Evolutionary conservation across 2,888 invertebrate genomes (phyloP).

Genomic region (Leptothorax acervorum): DNA sequence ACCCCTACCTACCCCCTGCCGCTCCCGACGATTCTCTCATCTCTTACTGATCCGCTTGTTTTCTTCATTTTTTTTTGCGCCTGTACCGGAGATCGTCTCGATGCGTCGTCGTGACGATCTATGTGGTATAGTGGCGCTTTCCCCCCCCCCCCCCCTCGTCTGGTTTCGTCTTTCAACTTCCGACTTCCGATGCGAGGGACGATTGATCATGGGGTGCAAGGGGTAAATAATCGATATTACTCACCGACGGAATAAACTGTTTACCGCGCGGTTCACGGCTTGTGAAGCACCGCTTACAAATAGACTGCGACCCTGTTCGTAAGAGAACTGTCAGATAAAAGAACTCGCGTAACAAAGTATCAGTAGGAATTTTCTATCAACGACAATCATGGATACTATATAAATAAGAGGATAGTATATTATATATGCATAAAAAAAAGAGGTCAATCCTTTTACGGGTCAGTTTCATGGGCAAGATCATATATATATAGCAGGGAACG

Average conservation of each 20-base stretch:
- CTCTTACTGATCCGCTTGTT: constrained; percentile 41
- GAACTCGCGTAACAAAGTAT: too few relatives aligned
- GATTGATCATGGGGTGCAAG: constrained; percentile 48
- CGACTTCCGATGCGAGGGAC: constrained; percentile 29
- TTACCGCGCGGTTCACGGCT: background rate
- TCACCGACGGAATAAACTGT: constrained; percentile 22
- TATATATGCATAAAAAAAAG: constrained; percentile 12
- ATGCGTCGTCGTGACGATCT: constrained; percentile 29
- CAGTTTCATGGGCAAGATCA: constrained; percentile 66
- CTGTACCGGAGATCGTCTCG: constrained; percentile 1
- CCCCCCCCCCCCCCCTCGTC: too few relatives aligned
- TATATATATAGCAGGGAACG: constrained; percentile 66
- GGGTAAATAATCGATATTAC: constrained; percentile 21
- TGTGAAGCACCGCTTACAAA: background rate
- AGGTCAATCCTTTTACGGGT: constrained; percentile 64
- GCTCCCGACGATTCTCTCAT: constrained; percentile 49
- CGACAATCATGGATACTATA: background rate
- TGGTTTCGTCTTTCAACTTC: constrained; percentile 25
- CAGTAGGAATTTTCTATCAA: background rate
- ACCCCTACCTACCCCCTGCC: constrained; percentile 44
- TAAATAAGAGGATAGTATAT: background rate
- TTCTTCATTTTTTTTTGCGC: background rate
- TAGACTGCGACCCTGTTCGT: background rate
- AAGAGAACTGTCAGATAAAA: too few relatives aligned
- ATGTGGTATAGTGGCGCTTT: background rate